phyloP scores from a whole-genome alignment of 1,140 invertebrate genomes.

The Aphelenchoides besseyi region DNA sequence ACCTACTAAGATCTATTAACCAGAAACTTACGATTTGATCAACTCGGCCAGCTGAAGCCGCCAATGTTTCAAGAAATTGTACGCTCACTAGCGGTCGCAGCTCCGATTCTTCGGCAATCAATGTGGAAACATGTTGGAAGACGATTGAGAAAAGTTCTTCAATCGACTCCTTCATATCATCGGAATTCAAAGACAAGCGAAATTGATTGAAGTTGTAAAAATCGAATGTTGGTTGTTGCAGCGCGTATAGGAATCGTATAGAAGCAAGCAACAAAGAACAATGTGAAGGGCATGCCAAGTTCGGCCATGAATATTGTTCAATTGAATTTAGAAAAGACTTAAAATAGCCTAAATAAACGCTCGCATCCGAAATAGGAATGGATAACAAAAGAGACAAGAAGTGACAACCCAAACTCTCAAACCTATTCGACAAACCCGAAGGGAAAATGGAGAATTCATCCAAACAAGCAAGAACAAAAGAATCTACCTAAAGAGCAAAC shows the following conservation, averaged over 20 bases:
- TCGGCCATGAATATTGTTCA: not conserved
- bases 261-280: not conserved
- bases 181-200: not conserved
- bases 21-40: conserved; percentile 5
- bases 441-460: conserved; percentile 16
- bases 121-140: not conserved
- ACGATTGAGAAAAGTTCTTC: not conserved
- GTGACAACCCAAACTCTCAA: not conserved
- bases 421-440: not conserved
- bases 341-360: not conserved
- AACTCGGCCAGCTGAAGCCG: not conserved
- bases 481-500: conserved; percentile 28
- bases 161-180: not conserved
- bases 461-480: conserved; percentile 18
- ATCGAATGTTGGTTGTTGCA: not conserved
- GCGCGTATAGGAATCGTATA: conserved; percentile 14
- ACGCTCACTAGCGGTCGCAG: not conserved
- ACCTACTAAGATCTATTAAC: not conserved
- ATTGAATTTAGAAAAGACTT: not conserved
- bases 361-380: not conserved
- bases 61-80: conserved; percentile 7
- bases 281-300: not conserved
- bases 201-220: not conserved
- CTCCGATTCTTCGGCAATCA: not conserved
- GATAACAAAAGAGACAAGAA: not conserved